Evolutionary conservation across 1,140 invertebrate species (phyloP).

Genomic region (Drosophila kanapiae): DNA sequence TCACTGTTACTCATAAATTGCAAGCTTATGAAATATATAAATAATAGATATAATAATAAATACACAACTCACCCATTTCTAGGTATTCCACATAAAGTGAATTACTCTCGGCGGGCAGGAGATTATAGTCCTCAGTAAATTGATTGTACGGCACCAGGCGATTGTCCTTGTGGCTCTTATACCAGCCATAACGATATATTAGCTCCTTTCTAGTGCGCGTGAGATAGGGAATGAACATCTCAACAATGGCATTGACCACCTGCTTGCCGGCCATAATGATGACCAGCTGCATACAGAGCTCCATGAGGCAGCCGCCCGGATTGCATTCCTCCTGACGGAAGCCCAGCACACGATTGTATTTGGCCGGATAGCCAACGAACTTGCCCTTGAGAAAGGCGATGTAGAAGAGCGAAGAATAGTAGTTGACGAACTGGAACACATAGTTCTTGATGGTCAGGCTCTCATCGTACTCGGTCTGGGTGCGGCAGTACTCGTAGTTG

Average conservation of each 20-base stretch:
- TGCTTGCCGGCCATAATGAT: constrained; percentile 96
- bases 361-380: constrained; percentile 91
- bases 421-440: constrained; percentile 95
- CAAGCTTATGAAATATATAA: too few relatives aligned
- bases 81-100: constrained; percentile 94
- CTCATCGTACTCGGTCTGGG: constrained; percentile 94
- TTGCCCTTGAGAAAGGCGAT: constrained; percentile 94
- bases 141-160: constrained; percentile 86
- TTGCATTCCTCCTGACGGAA: constrained; percentile 88
- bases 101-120: constrained; percentile 88
- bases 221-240: constrained; percentile 90
- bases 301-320: constrained; percentile 93
- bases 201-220: constrained; percentile 76
- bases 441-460: constrained; percentile 94
- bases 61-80: constrained; percentile 90
- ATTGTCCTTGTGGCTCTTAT: constrained; percentile 53
- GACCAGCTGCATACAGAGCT: constrained; percentile 92
- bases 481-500: constrained; percentile 94
- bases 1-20: too few relatives aligned
- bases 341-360: constrained; percentile 90
- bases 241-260: constrained; percentile 92
- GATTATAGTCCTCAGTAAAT: constrained; percentile 92
- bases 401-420: constrained; percentile 94
- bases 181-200: constrained; percentile 58
- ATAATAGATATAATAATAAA: too few relatives aligned